Percentiles rank a stretch among this genome's conserved stretches.
Conservation (phyloP, 1,140 invertebrate genomes). For the Drosophila parvula region DNA sequence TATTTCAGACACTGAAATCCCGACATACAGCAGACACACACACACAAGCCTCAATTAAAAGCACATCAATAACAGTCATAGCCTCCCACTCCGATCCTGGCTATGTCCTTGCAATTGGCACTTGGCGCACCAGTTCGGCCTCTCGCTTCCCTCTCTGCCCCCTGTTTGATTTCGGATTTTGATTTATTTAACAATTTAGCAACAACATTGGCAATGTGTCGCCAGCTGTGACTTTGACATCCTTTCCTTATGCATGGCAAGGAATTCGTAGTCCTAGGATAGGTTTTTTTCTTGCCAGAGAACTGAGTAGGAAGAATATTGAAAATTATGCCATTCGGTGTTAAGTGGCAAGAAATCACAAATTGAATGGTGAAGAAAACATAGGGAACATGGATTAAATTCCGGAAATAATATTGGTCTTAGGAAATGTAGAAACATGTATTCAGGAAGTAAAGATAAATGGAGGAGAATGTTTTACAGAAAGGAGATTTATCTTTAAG, state of each 20-base stretch:
- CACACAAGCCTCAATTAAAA: conserved; percentile 79
- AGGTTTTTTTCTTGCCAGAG: conserved; percentile 18
- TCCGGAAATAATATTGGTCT: neutral
- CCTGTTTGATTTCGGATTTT: conserved; percentile 61
- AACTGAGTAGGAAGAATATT: conserved; percentile 4
- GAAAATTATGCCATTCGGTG: conserved; percentile 10
- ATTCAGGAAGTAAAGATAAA: neutral
- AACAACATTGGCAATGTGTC: conserved; percentile 60
- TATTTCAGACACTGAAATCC: conserved; percentile 32
- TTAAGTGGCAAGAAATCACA: conserved; percentile 20
- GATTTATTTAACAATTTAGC: conserved; percentile 82
- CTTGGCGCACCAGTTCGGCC: conserved; percentile 64
- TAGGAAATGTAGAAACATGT: no score
- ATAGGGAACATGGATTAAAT: neutral
- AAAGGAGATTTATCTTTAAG: neutral
- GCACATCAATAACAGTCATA: conserved; percentile 74
- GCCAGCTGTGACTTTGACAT: conserved; percentile 58
- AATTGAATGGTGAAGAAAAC: conserved; percentile 12
- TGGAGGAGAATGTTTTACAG: neutral
- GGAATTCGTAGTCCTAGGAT: neutral
- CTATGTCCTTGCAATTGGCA: conserved; percentile 61
- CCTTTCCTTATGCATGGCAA: neutral
- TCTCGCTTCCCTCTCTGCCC: neutral
- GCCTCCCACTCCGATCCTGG: conserved; percentile 13
- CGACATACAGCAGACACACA: conserved; percentile 49